Base-by-base conservation (phyloP, 2,113 vertebrate genomes). In the Equus quagga region DNA sequence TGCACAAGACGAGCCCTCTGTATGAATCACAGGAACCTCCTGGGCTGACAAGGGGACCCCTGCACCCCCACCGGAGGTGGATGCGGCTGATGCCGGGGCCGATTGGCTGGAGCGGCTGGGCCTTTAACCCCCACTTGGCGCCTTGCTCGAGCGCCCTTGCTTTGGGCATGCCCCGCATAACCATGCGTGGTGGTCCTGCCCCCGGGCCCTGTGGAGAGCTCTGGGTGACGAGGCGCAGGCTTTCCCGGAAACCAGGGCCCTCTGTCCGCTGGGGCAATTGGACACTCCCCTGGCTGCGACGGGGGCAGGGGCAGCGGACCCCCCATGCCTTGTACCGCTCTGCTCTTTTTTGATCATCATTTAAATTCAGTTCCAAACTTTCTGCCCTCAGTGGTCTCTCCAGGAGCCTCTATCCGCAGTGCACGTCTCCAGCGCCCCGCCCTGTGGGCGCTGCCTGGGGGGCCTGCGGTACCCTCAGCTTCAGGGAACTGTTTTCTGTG, bases 281-380 rank as follows among this genome's bases (percentile, higher is more conserved):
- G 51, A 49, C 12, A 4, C 14, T 11, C 12, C 9, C 46, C 67
- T 26, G 58, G 82, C 62, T n/a, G 13, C n/a, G 36, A 41, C 1
- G 2, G 24, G 44, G 28, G 31, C 3, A 49, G 49, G 49, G 49
- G 8, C 11, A 17, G 36, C 11, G 33, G 44, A 4, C 36, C 8
- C 17, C 14, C 31, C 33, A 36, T 21, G 3, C 41, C 13, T 13
- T 11, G 31, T 6, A 51, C 67, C 56, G 67, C 18, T 19, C 23
- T 70, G 19, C 8, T 79, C 33, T 26, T 31, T 41, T 41, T 31
- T 65, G 46, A 73, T 46, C n/a, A 51, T 15, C 36, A 58, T 80
- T 89, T 79, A 95, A 91, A 56, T 84, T 95, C n/a, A 6, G 14
- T 70, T 75, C 75, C 14, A 75, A 67, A 91, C 95, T 36, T 31